phyloP scores from a whole-genome alignment of 2,888 invertebrate species.

The Siphonodentalium dalli region DNA sequence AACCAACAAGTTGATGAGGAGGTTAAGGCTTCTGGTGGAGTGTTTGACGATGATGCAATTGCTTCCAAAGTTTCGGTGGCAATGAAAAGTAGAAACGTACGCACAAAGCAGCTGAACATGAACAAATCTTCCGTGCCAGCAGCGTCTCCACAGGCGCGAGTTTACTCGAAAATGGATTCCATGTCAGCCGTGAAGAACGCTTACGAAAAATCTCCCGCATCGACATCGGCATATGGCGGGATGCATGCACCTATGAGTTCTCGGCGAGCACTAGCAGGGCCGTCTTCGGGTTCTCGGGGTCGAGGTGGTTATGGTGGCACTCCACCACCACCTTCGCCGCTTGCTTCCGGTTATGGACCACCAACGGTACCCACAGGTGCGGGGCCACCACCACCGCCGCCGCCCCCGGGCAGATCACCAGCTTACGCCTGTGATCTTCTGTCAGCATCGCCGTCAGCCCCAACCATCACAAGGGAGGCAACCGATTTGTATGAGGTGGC shows the following conservation, averaged over 20 bases:
- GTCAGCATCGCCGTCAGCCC: too few relatives aligned
- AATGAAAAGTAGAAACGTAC: constrained; percentile 28
- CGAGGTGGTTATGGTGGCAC: neutral
- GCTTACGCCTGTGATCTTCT: too few relatives aligned
- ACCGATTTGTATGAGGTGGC: too few relatives aligned
- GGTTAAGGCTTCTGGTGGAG: constrained; percentile 33
- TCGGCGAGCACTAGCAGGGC: neutral
- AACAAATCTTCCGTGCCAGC: constrained; percentile 28
- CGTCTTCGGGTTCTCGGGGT: neutral
- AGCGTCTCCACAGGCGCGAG: constrained; percentile 25
- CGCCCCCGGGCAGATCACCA: too few relatives aligned
- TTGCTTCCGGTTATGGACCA: neutral
- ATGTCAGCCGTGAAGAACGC: constrained; percentile 30
- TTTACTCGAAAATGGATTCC: constrained; percentile 24
- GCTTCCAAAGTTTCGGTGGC: constrained; percentile 28
- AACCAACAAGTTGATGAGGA: constrained; percentile 43
- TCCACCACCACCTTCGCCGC: neutral
- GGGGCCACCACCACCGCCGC: too few relatives aligned
- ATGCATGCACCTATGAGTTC: neutral
- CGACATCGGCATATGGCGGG: neutral
- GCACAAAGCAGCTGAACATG: constrained; percentile 31
- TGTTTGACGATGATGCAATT: constrained; percentile 36
- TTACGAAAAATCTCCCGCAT: constrained; percentile 1
- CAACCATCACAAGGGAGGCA: too few relatives aligned
- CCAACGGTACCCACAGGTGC: neutral